phyloP scores from a whole-genome alignment of 2,113 vertebrate genomes.

The Ivindomyrus marchei region DNA sequence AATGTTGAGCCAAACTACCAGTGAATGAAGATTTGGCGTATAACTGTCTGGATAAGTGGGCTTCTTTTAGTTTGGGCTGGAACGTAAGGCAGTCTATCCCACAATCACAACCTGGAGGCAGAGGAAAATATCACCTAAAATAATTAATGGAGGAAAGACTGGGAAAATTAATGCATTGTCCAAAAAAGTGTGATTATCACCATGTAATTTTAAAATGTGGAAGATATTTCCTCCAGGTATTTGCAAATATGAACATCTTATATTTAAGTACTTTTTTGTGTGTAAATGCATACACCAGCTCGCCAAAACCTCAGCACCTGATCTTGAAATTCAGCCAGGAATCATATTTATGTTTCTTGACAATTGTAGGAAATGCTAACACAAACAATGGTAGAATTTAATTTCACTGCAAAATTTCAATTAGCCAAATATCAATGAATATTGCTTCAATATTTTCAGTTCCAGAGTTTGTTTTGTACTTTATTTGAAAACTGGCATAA shows the following conservation, averaged over 20 bases:
- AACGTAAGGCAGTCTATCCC: constrained; percentile 65
- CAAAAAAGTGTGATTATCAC: not conserved
- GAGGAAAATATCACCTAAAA: constrained; percentile 50
- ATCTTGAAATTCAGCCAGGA: not conserved
- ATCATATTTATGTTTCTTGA: not conserved
- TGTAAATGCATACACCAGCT: not conserved
- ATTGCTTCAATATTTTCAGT: not conserved
- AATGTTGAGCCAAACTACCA: constrained; percentile 96
- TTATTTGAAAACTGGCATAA: not conserved
- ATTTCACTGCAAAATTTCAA: not conserved
- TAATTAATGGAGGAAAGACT: not conserved
- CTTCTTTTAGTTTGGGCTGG: constrained; percentile 42
- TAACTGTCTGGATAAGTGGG: constrained; percentile 77
- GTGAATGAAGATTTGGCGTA: constrained; percentile 79
- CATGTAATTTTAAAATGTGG: not conserved
- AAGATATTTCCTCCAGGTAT: not conserved
- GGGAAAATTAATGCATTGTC: not conserved
- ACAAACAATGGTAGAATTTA: not conserved
- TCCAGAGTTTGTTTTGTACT: not conserved
- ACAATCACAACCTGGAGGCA: constrained; percentile 67
- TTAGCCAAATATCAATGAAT: not conserved
- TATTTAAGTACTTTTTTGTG: not conserved
- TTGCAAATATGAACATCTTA: not conserved
- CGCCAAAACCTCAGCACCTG: not conserved
- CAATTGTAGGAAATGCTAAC: not conserved